Conservation (phyloP, 2,113 vertebrate species). For the Globicephala melas region DNA sequence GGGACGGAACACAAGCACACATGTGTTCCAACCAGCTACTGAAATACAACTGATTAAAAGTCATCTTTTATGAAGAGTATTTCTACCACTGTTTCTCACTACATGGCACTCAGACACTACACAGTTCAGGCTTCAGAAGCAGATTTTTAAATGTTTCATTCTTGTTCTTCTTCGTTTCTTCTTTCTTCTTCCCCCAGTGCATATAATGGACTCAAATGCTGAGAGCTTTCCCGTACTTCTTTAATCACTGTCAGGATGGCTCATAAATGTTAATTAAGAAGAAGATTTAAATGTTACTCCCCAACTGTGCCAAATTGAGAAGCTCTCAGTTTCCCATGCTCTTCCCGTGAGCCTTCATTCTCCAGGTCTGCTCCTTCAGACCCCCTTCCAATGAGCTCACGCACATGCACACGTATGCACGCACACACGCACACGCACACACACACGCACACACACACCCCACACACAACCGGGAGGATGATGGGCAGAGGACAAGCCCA, state of each 20-base stretch:
- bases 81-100: not conserved
- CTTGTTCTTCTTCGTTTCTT: not conserved
- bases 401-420: rapidly evolving
- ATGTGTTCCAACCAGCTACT: not conserved
- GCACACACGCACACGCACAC: rapidly evolving
- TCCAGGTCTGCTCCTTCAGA: not conserved
- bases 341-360: not conserved
- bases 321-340: not conserved
- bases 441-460: not conserved
- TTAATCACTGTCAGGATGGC: conserved; percentile 33
- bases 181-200: not conserved
- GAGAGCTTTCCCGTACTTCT: not conserved
- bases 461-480: not conserved
- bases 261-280: conserved; percentile 62
- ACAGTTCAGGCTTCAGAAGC: not conserved
- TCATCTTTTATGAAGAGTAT: not conserved
- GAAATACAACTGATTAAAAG: not conserved
- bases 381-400: not conserved
- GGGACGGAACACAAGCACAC: not conserved
- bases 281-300: conserved; percentile 32
- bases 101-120: not conserved
- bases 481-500: not conserved
- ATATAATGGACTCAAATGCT: not conserved
- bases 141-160: not conserved
- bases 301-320: not conserved